Evolutionary conservation across 2,113 vertebrate species (phyloP), one percentile per base, ranked within the genome.

Genomic region (Eubucco bourcierii): DNA sequence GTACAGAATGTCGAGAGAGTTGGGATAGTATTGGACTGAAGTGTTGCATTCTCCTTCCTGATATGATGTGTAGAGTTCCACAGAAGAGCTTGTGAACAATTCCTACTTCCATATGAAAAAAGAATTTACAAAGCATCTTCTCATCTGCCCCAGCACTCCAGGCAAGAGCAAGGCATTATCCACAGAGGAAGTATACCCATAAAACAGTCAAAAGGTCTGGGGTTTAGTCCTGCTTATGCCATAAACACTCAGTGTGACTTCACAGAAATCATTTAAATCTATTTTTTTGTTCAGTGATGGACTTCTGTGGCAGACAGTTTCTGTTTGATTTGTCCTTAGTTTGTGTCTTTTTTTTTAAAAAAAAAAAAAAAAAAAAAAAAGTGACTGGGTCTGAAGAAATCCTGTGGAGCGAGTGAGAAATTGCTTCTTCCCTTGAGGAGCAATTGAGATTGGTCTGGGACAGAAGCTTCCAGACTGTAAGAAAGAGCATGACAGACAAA

Each of bases 391-490:
- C 88, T 95, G 94, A 85, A 93, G 82, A 94, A 95, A 94, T 91
- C 61, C 41, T 53, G 52, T 21, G 93, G 85, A 93, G 37, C 60
- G 85, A 90, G 60, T 60, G 76, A 95, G 72, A 94, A 96, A 95
- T 75, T 85, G 61, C 68, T 90, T 91, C 85, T 95, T 61, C 82
- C 95, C 94, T 90, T 74, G 82, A 95, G 93, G 56, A 93, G 76
- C 63, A 94, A 87, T 60, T 90, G 79, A 88, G 86, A 33, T 79
- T 77, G 72, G 60, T 70, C 61, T 34, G 60, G 87, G 80, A 81
- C 84, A 90, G 91, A 87, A 90, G 81, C 63, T 87, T 68, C 28
- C 89, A 87, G 91, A 88, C 52, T 56, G 95, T 93, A 94, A 95
- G 82, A 95, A 95, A 94, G 90, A 56, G 46, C 31, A 67, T 9